Base-by-base conservation (phyloP, 2,113 vertebrate genomes). In the Salvelinus alpinus region DNA sequence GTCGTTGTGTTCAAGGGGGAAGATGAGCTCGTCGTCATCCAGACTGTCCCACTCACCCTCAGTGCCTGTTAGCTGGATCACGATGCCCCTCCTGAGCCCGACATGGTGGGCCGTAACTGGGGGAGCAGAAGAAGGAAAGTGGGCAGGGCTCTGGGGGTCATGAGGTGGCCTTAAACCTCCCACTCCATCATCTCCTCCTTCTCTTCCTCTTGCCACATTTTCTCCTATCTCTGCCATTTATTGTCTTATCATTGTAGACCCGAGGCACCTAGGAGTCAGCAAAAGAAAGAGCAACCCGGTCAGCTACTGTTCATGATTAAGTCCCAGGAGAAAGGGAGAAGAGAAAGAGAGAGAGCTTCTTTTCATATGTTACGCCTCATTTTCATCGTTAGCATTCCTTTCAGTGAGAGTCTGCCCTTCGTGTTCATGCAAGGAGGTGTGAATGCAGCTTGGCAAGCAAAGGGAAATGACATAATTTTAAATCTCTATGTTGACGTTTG, bases 181-280 rank as follows among this genome's bases (percentile, higher is more conserved):
- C 34, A n/a, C 20, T 48, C 44, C 68, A 44, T 75, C 31, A 0
- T 38, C 76, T 67, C 75, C 47, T 24, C 73, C 79, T 65, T 73
- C 27, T 1, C 80, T 64, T 80, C 72, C 57, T 74, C 76, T 71
- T 4, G 73, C 80, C 79, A 77, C 80, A 44, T 81, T 81, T 68
- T 67, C 87, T 86, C 73, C 86, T 51, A 69, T 84, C 54, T 92
- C 91, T 71, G 92, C 92, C 94, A 96, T 96, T 1, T 89, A 87
- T 88, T 86, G 84, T 85, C 87, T 93, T 89, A 74, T 85, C 88
- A 90, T 86, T 13, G 25, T 81, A 78, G 38, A 78, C 72, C 75
- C 62, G 31, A 86, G 84, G 78, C 82, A 83, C 81, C 73, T 85
- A 73, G 34, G 65, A 60, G 75, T 82, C 75, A 84, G 71, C 72